A percentile compares a stretch with the other conserved stretches of the same genome.
phyloP scores from a whole-genome alignment of 37 sponge, comb jelly and placozoan genomes.

The Amphimedon queenslandica region DNA sequence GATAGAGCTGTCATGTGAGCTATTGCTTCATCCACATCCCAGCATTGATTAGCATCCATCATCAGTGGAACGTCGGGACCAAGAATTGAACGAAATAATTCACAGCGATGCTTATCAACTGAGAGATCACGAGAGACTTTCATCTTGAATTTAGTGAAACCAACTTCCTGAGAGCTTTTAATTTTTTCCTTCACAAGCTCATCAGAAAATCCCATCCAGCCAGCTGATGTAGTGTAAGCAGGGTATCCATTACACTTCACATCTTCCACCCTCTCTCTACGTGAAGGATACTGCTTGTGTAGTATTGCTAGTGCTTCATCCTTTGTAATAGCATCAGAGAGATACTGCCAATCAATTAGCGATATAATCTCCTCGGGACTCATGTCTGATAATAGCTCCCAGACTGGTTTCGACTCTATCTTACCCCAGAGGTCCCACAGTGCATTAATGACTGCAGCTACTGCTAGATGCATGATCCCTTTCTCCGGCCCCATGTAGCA shows the following conservation, averaged over 20 bases:
- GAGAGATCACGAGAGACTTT: constrained; percentile 66
- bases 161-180: constrained; percentile 48
- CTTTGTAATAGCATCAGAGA: constrained; percentile 65
- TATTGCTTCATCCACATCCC: constrained; percentile 77
- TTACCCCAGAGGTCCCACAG: constrained; percentile 94
- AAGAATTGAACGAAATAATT: constrained; percentile 65
- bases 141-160: constrained; percentile 82
- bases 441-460: constrained; percentile 76
- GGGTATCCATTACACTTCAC: constrained; percentile 56
- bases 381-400: constrained; percentile 59
- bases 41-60: constrained; percentile 76
- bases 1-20: constrained; percentile 71
- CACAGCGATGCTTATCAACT: constrained; percentile 58
- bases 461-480: constrained; percentile 78
- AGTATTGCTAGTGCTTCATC: constrained; percentile 69
- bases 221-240: constrained; percentile 80
- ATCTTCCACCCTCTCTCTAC: constrained; percentile 29
- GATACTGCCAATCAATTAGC: constrained; percentile 63
- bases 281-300: constrained; percentile 18
- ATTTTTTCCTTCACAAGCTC: constrained; percentile 48
- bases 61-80: constrained; percentile 72
- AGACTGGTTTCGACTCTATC: constrained; percentile 78
- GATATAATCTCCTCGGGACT: constrained; percentile 73
- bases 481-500: constrained; percentile 92
- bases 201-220: constrained; percentile 84